Evolutionary conservation across 2,888 invertebrate species (phyloP).

Genomic region (Morpho helenor): DNA sequence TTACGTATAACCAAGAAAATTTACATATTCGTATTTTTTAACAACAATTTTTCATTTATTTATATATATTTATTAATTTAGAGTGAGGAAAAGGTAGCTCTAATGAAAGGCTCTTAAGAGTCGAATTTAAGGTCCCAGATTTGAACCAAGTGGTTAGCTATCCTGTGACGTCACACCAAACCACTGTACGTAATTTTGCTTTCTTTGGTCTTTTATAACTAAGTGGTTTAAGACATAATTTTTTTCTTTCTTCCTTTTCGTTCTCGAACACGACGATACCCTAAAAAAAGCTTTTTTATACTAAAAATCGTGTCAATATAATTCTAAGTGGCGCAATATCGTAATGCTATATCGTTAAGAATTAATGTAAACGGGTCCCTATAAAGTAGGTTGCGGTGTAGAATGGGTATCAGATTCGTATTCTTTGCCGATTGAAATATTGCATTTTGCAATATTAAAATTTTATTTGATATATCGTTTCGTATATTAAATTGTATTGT

Average conservation of each 20-base stretch:
- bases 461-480: slow-evolving; percentile 10
- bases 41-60: no score
- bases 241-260: no score
- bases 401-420: background rate
- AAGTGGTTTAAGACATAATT: no score
- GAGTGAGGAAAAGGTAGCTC: slow-evolving; percentile 8
- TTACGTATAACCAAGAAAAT: no score
- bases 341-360: slow-evolving; percentile 22
- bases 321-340: slow-evolving; percentile 1
- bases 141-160: no score
- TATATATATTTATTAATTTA: background rate
- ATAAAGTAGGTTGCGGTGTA: slow-evolving; percentile 1
- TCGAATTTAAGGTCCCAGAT: no score
- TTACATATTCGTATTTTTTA: no score
- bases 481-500: slow-evolving; percentile 10
- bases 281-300: no score
- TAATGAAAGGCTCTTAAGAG: no score
- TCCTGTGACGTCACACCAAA: no score
- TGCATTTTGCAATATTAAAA: slow-evolving; percentile 7
- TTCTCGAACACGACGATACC: no score
- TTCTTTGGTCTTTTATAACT: background rate
- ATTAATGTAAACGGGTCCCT: slow-evolving; percentile 1
- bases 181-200: no score
- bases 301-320: slow-evolving; percentile 6
- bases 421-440: slow-evolving; percentile 17